Percentiles rank a stretch among this genome's conserved stretches.
phyloP scores from a whole-genome alignment of 2,888 invertebrate species.

The Agrotis clavis region DNA sequence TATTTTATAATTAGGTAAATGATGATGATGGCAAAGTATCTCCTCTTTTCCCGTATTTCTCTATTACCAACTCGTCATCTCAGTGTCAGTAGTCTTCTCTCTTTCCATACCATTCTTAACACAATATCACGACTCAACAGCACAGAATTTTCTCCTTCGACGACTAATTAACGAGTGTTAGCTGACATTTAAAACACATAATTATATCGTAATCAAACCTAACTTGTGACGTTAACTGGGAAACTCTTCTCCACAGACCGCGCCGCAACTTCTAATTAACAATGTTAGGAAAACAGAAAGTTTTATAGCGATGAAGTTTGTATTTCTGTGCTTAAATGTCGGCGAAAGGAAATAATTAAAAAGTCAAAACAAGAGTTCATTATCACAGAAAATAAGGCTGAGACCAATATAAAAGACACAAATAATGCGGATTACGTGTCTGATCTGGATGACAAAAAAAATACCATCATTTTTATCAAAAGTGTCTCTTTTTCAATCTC shows the following conservation, averaged over 20 bases:
- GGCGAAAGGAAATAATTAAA: neutral
- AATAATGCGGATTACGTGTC: no score
- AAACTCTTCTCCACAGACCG: constrained; percentile 11
- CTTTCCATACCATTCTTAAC: no score
- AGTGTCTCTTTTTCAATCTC: no score
- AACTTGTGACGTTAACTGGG: constrained; percentile 23
- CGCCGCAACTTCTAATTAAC: constrained; percentile 39
- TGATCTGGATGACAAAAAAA: no score
- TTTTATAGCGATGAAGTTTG: constrained; percentile 25
- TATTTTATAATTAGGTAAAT: no score
- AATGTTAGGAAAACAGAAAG: constrained; percentile 16
- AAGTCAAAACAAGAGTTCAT: neutral
- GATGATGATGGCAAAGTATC: no score
- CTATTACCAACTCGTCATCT: no score
- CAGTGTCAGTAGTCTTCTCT: no score
- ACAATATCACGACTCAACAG: neutral
- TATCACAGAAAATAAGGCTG: neutral
- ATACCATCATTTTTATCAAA: no score
- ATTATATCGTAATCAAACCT: constrained; percentile 53
- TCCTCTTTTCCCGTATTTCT: no score
- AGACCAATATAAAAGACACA: no score
- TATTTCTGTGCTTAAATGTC: neutral
- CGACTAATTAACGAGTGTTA: constrained; percentile 40
- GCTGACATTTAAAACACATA: constrained; percentile 28
- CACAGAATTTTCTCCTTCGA: neutral